These are phyloP conservation scores for Hyposoter didymator DNA, from an alignment of 2,888 invertebrate species.

Conservation along the genomic window DNA sequence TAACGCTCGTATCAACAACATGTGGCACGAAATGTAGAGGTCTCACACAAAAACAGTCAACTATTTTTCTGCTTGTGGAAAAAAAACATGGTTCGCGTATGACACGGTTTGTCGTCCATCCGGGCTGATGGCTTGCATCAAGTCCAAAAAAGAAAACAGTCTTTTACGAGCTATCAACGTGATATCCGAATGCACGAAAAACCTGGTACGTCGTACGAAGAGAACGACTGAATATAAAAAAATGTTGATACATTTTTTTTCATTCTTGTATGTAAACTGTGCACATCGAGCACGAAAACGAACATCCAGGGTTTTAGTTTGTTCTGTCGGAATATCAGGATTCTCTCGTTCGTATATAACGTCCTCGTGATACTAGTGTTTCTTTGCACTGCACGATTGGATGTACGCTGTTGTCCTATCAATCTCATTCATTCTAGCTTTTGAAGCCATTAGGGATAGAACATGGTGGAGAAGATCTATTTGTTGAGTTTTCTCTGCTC, in stretches of 20 bases:
- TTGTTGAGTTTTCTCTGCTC: conserved; percentile 17
- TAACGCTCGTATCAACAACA: background rate
- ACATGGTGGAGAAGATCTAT: conserved; percentile 11
- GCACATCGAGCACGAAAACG: background rate
- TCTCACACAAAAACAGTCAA: conserved; percentile 22
- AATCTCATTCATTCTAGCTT: conserved; percentile 12
- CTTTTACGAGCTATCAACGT: conserved; percentile 27
- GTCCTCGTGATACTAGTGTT: background rate
- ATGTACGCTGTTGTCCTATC: background rate
- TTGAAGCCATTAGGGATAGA: background rate
- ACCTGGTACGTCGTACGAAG: conserved; percentile 10
- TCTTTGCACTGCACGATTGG: background rate
- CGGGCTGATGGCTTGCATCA: background rate
- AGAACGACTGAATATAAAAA: background rate
- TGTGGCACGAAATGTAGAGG: background rate
- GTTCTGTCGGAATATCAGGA: background rate
- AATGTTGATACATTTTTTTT: conserved; percentile 7
- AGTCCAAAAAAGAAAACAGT: background rate
- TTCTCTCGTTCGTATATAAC: conserved; percentile 4
- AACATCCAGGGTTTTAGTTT: conserved; percentile 2
- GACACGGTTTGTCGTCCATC: conserved; percentile 1
- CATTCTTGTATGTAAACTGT: background rate
- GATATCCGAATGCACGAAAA: conserved; percentile 10
- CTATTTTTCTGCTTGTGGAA: conserved; percentile 32
- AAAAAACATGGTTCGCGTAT: background rate